phyloP scores from a whole-genome alignment of 64 coral and sea anemone species.

The Acropora tenuis region DNA sequence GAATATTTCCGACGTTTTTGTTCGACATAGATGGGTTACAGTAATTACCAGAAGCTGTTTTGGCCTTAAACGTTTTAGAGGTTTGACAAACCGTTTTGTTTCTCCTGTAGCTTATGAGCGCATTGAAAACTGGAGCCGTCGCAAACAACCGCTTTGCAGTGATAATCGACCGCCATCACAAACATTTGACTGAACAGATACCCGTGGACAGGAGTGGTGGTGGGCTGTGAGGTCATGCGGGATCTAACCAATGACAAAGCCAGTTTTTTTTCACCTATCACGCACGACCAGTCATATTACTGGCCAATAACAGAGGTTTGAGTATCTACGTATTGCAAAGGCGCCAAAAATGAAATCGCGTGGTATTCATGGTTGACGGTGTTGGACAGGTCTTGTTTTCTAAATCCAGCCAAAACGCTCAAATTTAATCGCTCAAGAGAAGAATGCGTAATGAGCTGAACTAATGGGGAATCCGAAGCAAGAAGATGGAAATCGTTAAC shows the following conservation, averaged over 20 bases:
- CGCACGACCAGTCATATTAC: background rate
- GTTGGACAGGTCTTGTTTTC: no score
- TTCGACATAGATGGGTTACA: no score
- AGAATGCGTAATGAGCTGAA: no score
- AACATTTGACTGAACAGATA: slow-evolving; percentile 76
- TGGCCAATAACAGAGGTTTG: background rate
- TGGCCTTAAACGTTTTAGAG: no score
- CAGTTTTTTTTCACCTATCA: background rate
- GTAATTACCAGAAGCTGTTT: background rate
- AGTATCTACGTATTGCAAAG: background rate
- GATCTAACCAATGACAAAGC: background rate
- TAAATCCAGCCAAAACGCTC: no score
- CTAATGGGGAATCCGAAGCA: no score
- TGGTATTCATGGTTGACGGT: background rate
- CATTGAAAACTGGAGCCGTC: slow-evolving; percentile 84
- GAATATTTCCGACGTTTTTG: no score
- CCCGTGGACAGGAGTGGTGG: slow-evolving; percentile 80
- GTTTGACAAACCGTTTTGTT: background rate
- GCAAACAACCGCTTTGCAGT: slow-evolving; percentile 90
- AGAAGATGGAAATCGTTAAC: no score
- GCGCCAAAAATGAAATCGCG: background rate
- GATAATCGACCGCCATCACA: slow-evolving; percentile 79
- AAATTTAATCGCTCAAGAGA: no score
- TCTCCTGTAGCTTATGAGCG: slow-evolving; percentile 71
- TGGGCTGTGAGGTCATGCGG: slow-evolving; percentile 48